phyloP scores from a whole-genome alignment of 2,797 vertebrate species.

The Tragopan temminckii region DNA sequence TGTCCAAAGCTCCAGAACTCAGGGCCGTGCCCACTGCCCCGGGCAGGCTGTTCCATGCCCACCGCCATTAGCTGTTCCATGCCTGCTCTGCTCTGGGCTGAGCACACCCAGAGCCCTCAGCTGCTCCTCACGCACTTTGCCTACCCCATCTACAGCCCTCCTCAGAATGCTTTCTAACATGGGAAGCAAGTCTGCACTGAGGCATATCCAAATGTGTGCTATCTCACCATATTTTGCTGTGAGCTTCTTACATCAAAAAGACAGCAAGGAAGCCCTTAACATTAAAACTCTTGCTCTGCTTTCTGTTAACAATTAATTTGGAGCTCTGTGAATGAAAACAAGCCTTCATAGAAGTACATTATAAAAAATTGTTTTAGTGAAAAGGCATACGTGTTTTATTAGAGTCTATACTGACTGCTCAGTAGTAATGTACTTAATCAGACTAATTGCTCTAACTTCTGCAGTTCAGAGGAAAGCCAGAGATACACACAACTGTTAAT shows the following conservation, averaged over 20 bases:
- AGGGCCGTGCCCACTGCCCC: background rate
- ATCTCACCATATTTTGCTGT: background rate
- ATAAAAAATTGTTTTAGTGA: background rate
- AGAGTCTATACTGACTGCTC: background rate
- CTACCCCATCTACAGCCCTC: background rate
- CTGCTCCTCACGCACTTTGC: background rate
- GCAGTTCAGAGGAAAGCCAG: background rate
- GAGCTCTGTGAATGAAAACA: background rate
- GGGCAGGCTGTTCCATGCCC: background rate
- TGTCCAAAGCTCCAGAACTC: background rate
- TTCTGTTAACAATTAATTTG: background rate
- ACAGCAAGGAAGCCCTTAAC: background rate
- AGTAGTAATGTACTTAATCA: background rate
- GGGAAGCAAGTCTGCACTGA: background rate
- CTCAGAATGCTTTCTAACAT: background rate
- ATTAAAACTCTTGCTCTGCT: background rate
- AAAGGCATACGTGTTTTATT: background rate
- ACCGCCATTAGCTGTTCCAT: too few species aligned
- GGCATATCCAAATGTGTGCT: background rate
- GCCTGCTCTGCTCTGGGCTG: too few species aligned
- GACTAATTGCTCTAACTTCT: conserved; percentile 9
- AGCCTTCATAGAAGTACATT: background rate
- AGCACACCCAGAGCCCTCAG: background rate
- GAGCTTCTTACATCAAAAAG: background rate
- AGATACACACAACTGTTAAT: background rate